Conservation (phyloP, 2,888 invertebrate species). For the Torymus aiolomorphi region DNA sequence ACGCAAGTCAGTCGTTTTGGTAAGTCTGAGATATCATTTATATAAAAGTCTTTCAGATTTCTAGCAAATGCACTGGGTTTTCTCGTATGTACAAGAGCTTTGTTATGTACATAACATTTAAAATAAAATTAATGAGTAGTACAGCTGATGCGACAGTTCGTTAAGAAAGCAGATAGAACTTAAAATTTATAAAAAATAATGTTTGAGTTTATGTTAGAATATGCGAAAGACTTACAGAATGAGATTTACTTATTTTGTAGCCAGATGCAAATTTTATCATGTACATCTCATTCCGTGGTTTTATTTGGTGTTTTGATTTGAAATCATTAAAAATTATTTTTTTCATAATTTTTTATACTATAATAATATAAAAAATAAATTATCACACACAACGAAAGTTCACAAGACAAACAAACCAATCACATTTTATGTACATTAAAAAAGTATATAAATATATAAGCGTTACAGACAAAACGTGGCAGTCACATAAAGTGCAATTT, state of each 20-base stretch:
- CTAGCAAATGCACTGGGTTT: slow-evolving; percentile 30
- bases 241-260: too few relatives aligned
- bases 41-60: slow-evolving; percentile 36
- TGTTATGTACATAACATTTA: slow-evolving; percentile 36
- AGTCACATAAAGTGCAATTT: slow-evolving; percentile 22
- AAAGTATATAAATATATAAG: slow-evolving; percentile 32
- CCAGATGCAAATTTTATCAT: too few relatives aligned
- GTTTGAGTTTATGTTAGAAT: too few relatives aligned
- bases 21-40: slow-evolving; percentile 42
- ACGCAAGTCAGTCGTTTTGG: slow-evolving; percentile 43
- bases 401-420: slow-evolving; percentile 1
- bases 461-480: slow-evolving; percentile 35
- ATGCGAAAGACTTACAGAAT: too few relatives aligned
- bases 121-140: not conserved
- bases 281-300: too few relatives aligned
- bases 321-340: too few relatives aligned
- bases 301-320: too few relatives aligned
- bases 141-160: not conserved
- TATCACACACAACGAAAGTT: slow-evolving; percentile 25
- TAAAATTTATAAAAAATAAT: too few relatives aligned
- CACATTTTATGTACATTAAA: slow-evolving; percentile 32
- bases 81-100: slow-evolving; percentile 30
- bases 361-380: not conserved
- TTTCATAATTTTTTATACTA: too few relatives aligned
- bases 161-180: slow-evolving; percentile 6